phyloP scores from a whole-genome alignment of 2,888 invertebrate genomes.

The Drosophila siamana region DNA sequence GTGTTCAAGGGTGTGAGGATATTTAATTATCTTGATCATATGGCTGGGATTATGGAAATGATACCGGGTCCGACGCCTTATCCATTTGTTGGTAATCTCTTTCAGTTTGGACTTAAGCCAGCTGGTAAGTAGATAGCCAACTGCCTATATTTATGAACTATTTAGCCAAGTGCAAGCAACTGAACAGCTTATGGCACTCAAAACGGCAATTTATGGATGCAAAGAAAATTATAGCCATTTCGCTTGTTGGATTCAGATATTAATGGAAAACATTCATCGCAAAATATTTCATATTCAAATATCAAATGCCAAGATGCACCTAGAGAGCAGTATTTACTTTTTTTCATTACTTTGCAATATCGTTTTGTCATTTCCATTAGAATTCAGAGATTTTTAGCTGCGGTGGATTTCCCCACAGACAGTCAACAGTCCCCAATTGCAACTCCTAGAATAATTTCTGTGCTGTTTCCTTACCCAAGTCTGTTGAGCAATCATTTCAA shows the following conservation, averaged over 20 bases:
- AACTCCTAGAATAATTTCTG: constrained; percentile 60
- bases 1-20: constrained; percentile 78
- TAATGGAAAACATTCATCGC: not conserved
- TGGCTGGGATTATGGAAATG: constrained; percentile 83
- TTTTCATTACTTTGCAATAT: constrained; percentile 32
- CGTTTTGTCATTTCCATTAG: constrained; percentile 50
- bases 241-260: constrained; percentile 4
- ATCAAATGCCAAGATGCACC: constrained; percentile 11
- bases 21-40: constrained; percentile 81
- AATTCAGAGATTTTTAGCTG: constrained; percentile 21
- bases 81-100: constrained; percentile 82
- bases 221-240: not conserved
- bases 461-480: constrained; percentile 32
- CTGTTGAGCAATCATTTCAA: constrained; percentile 64
- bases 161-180: constrained; percentile 4
- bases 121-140: constrained; percentile 66
- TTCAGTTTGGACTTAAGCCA: constrained; percentile 81
- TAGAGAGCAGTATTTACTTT: not conserved
- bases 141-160: constrained; percentile 72
- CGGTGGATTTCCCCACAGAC: constrained; percentile 43
- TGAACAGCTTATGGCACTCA: not conserved
- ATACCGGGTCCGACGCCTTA: constrained; percentile 82
- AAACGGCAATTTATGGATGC: not conserved
- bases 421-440: constrained; percentile 6
- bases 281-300: constrained; percentile 1